Conservation (phyloP, 2,113 vertebrate genomes). For the Trogon melanurus region DNA sequence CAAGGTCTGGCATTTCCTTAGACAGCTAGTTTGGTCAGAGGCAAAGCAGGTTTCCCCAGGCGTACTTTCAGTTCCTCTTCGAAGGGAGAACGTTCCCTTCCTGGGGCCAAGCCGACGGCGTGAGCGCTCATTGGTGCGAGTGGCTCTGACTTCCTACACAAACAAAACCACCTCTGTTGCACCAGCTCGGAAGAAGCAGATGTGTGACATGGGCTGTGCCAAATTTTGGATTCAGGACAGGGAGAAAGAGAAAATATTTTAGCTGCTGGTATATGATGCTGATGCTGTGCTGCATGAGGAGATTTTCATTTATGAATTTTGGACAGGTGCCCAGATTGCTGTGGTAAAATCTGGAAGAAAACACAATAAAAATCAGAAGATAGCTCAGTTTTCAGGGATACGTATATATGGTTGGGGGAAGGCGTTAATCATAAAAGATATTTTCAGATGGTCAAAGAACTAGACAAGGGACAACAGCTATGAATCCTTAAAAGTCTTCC, state of each 20-base stretch:
- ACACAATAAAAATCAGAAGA: conserved; percentile 29
- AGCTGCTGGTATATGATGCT: conserved; percentile 3
- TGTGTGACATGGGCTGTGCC: conserved; percentile 33
- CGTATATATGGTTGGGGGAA: not conserved
- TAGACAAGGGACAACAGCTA: not conserved
- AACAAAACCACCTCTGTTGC: conserved; percentile 55
- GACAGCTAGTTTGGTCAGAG: conserved; percentile 45
- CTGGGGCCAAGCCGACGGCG: not conserved
- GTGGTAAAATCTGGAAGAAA: conserved; percentile 56
- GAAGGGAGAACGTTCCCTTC: conserved; percentile 26
- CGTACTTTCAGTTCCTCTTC: conserved; percentile 69
- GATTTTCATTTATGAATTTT: conserved; percentile 58
- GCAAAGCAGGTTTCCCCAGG: conserved; percentile 45
- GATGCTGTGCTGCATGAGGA: conserved; percentile 18
- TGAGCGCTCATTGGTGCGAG: not conserved
- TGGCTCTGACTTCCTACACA: conserved; percentile 35
- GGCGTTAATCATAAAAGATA: not conserved
- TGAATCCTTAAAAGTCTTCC: not conserved
- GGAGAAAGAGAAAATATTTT: conserved; percentile 34
- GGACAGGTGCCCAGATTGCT: conserved; percentile 55
- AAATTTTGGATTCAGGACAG: not conserved
- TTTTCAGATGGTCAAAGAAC: conserved; percentile 19
- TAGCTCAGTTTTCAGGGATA: conserved; percentile 27
- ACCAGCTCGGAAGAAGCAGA: not conserved
- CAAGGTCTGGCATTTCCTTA: conserved; percentile 64